These are phyloP conservation scores for Brenthis daphne DNA, from an alignment of 2,888 invertebrate species.

Conservation along the genomic window DNA sequence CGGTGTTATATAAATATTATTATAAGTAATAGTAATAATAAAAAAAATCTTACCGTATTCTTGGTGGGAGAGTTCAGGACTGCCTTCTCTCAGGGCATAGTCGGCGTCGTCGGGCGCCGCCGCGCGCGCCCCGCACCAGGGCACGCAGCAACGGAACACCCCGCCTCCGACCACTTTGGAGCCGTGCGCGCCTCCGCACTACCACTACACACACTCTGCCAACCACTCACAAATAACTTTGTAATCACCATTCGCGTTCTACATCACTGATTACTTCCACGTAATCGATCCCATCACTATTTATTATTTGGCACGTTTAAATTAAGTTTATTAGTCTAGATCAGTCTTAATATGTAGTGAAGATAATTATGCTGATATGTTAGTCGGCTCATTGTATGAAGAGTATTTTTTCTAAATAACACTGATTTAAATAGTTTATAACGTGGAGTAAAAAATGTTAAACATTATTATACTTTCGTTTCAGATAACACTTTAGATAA, in stretches of 20 bases:
- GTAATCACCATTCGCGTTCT: slow-evolving; percentile 41
- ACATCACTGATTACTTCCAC: slow-evolving; percentile 29
- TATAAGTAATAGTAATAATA: not conserved
- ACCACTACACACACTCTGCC: slow-evolving; percentile 45
- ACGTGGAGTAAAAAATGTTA: too few species aligned
- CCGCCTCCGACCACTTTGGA: slow-evolving; percentile 87
- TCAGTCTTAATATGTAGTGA: slow-evolving; percentile 70
- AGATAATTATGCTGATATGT: slow-evolving; percentile 70
- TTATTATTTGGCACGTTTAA: slow-evolving; percentile 52
- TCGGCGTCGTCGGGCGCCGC: slow-evolving; percentile 85
- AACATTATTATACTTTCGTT: not conserved
- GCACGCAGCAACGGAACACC: slow-evolving; percentile 92
- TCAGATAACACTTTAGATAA: too few species aligned
- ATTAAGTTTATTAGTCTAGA: slow-evolving; percentile 53
- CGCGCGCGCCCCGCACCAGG: slow-evolving; percentile 89
- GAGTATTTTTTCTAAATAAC: slow-evolving; percentile 2
- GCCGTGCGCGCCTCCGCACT: slow-evolving; percentile 71
- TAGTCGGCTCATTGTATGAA: slow-evolving; percentile 49
- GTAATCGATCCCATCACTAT: slow-evolving; percentile 27
- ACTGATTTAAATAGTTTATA: not conserved
- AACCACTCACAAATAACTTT: slow-evolving; percentile 43
- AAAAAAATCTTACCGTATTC: slow-evolving; percentile 62
- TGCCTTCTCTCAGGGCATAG: slow-evolving; percentile 73
- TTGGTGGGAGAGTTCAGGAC: slow-evolving; percentile 65
- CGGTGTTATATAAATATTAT: too few species aligned